Evolutionary conservation across 2,113 vertebrate species (phyloP), one percentile per base, ranked within the genome.

Genomic region (Alethe diademata): DNA sequence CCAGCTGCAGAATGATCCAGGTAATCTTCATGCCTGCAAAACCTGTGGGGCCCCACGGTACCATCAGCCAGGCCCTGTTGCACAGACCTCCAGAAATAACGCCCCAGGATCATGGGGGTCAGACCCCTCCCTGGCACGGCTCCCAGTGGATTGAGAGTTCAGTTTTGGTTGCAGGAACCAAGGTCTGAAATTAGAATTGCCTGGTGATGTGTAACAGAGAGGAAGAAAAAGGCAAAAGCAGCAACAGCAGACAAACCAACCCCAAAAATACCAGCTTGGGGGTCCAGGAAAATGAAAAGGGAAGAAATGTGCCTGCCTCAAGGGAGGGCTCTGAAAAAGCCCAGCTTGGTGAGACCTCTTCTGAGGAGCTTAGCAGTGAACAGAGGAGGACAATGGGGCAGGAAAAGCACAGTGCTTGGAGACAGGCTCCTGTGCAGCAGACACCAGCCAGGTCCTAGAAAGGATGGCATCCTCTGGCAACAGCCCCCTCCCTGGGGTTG

Each of bases 81-180:
- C 26, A 43, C 1, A 5, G 54, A 73, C 45, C 25, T 50, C 48
- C 24, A 47, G 60, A 38, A 83, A 78, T 26, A 64, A 14, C 2
- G 2, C 14, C 4, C 28, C 0, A 0, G 24, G 45, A 19, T 50
- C 1, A 0, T 13, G 47, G 18, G 9, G 4, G 15, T 69, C 58
- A 88, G 50, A 40, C 3, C 6, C 6, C 35, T 35, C 6, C 14
- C 25, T 4, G 1, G 40, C 23, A 51, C 0, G 0, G 42, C 62
- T 76, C 50, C 0, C 0, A 51, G 24, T 5, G 1, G 19, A 71
- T 11, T 2, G 0, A 53, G 61, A 72, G 45, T 19, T 31, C 18
- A 33, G 36, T 51, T 73, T 38, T 58, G 17, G 23, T 24, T 66
- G 42, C 51, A 56, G 61, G 40, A 84, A 45, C 14, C 20, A 47